Conservation (phyloP, 2,888 invertebrate genomes). For the Sminthurinus aureus region DNA sequence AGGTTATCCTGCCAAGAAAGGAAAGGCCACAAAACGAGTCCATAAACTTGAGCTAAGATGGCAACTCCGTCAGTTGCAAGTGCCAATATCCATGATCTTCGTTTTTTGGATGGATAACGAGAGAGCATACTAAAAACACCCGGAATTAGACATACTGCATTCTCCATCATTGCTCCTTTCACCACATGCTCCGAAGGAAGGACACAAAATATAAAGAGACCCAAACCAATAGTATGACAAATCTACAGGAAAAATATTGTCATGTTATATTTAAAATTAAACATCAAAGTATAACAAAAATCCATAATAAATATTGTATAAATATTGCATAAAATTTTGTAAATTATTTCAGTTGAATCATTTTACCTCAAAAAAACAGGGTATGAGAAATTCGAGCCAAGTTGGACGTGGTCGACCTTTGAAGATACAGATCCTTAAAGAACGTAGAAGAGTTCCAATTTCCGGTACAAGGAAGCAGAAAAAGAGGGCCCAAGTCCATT, state of each 20-base stretch:
- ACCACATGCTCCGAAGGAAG: slow-evolving; percentile 65
- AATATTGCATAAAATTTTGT: background rate
- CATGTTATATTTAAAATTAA: background rate
- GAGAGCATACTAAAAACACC: slow-evolving; percentile 62
- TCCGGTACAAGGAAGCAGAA: slow-evolving; percentile 61
- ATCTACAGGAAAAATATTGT: slow-evolving; percentile 62
- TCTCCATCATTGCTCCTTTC: slow-evolving; percentile 65
- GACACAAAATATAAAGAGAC: slow-evolving; percentile 65
- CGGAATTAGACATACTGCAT: slow-evolving; percentile 66
- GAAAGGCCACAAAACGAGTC: slow-evolving; percentile 75
- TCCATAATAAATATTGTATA: background rate
- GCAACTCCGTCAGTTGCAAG: slow-evolving; percentile 68
- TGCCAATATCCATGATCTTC: slow-evolving; percentile 3
- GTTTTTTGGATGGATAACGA: background rate
- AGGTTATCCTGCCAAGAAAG: slow-evolving; percentile 63
- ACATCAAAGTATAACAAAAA: background rate
- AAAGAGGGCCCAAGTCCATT: slow-evolving; percentile 62
- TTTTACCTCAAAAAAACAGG: slow-evolving; percentile 51
- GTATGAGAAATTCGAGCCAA: slow-evolving; percentile 46
- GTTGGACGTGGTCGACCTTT: slow-evolving; percentile 58
- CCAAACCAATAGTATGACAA: slow-evolving; percentile 65
- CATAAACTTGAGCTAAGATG: slow-evolving; percentile 71
- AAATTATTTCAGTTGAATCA: background rate
- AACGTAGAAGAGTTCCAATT: slow-evolving; percentile 60
- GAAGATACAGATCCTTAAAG: slow-evolving; percentile 60